Conservation (phyloP, 92 coral and sea anemone genomes). For the Chrysogorgia sp. region DNA sequence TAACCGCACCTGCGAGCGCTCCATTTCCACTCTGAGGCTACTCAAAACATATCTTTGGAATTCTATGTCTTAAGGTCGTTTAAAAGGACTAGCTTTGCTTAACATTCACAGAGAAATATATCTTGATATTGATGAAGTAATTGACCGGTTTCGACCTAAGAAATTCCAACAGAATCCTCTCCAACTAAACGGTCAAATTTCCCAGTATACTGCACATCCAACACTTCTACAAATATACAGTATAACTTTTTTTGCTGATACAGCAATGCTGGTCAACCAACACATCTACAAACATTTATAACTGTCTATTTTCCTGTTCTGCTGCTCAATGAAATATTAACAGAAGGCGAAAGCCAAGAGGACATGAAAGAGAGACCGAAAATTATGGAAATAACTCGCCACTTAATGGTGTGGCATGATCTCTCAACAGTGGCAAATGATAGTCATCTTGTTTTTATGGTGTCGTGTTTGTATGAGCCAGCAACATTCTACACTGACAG, state of each 20-base stretch:
- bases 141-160: background rate
- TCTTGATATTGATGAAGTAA: too few species aligned
- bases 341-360: background rate
- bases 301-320: too few species aligned
- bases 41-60: background rate
- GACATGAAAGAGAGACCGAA: slow-evolving; percentile 30
- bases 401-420: slow-evolving; percentile 55
- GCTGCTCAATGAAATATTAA: background rate
- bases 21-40: too few species aligned
- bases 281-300: background rate
- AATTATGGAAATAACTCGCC: slow-evolving; percentile 22
- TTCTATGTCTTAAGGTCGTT: background rate
- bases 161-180: too few species aligned
- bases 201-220: too few species aligned
- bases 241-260: too few species aligned
- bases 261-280: background rate
- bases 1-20: background rate
- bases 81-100: too few species aligned
- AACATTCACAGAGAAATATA: too few species aligned
- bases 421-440: slow-evolving; percentile 60
- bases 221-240: too few species aligned
- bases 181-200: too few species aligned
- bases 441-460: slow-evolving; percentile 58
- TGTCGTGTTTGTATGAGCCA: slow-evolving; percentile 50
- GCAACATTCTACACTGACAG: slow-evolving; percentile 35